A percentile compares a stretch with the other conserved stretches of the same genome.
phyloP scores from a whole-genome alignment of 2,888 invertebrate genomes.

The Dynastes grantii region DNA sequence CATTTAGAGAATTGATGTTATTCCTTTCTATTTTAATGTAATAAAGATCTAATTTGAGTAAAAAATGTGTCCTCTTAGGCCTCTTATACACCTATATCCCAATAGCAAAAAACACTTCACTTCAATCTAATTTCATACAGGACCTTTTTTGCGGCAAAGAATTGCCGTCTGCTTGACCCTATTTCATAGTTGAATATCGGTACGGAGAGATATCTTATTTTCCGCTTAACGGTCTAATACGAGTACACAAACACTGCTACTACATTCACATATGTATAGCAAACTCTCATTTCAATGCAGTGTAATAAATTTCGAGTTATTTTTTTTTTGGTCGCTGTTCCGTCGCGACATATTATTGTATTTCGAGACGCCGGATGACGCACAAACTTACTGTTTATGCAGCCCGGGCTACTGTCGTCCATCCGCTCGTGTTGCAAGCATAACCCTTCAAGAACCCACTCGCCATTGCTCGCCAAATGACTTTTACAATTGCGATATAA shows the following conservation, averaged over 20 bases:
- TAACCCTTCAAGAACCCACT: slow-evolving; percentile 58
- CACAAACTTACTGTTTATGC: slow-evolving; percentile 59
- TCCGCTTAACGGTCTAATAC: slow-evolving; percentile 15
- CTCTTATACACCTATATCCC: no score
- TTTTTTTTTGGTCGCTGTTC: slow-evolving; percentile 32
- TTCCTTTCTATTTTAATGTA: no score
- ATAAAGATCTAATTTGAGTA: no score
- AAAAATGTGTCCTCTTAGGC: no score
- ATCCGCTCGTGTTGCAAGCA: slow-evolving; percentile 52
- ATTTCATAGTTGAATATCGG: neutral
- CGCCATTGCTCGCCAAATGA: slow-evolving; percentile 67
- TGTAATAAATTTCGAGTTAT: slow-evolving; percentile 41
- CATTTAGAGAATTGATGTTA: no score
- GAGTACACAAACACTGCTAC: neutral
- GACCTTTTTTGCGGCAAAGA: neutral
- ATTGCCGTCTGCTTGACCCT: neutral
- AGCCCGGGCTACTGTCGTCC: slow-evolving; percentile 49
- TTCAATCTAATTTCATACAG: slow-evolving; percentile 17
- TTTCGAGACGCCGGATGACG: slow-evolving; percentile 57
- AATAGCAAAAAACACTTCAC: neutral
- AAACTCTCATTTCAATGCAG: slow-evolving; percentile 29
- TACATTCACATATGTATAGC: neutral
- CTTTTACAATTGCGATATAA: slow-evolving; percentile 68
- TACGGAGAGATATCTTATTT: slow-evolving; percentile 3
- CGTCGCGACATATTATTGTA: slow-evolving; percentile 60